Evolutionary conservation across 1,140 invertebrate species (phyloP), one percentile per base, ranked within the genome.

Genomic region (Meteorus sp.): DNA sequence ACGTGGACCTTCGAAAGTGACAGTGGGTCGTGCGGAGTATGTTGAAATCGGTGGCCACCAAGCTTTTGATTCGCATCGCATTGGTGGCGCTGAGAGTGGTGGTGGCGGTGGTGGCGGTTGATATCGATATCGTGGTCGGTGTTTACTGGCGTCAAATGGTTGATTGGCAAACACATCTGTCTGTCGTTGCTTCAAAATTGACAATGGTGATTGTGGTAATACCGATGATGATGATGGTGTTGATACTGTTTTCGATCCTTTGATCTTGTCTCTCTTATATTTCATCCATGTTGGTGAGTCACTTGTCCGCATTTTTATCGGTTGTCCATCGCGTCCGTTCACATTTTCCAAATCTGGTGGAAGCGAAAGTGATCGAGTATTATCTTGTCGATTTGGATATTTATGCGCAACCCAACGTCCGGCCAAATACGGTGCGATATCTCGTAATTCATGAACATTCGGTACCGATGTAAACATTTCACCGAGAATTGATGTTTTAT

Each of bases 381-480:
- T 89, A 65, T 88, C 86, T 41, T 82, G 79, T 7, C 80, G 76
- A 64, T 77, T 87, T 0, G 90, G 88, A 72, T 86, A 88, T 64
- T 83, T 84, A 70, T 92, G 89, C 6, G 90, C 88, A 25, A 89
- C 83, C 90, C 90, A 91, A 7, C 85, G 79, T 1, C 88, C 89
- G 1, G 87, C 83, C 56, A 92, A 74, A 75, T 92, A 90, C 0
- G 89, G 87, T 3, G 88, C 87, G 19, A 92, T 89, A 64, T 90
- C 89, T 1, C 86, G 80, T 0, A 92, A 76, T 67, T 93, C 90
- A 56, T 85, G 84, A 13, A 94, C 81, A 66, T 92, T 88, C 0
- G 91, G 91, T 20, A 88, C 85, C 0, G 91, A 93, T 1, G 89
- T 89, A 66, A 90, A 93, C 82, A 93, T 89, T 65, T 90, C 85